Evolutionary conservation across 2,888 invertebrate genomes (phyloP).

Genomic region (Sarcophaga caerulescens): DNA sequence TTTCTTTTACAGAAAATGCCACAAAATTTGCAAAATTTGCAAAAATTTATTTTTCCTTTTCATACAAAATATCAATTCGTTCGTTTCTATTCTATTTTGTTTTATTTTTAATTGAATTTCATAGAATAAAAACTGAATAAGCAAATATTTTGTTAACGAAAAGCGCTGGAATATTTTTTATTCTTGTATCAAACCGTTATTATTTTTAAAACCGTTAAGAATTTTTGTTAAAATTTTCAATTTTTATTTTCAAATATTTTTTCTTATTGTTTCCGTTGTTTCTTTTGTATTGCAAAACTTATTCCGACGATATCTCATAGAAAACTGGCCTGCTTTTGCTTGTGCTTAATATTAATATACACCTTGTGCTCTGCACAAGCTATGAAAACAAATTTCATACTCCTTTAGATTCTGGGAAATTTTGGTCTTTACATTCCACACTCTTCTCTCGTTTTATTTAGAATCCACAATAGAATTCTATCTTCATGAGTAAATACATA

Average conservation of each 20-base stretch:
- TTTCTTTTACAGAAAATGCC: slow-evolving; percentile 64
- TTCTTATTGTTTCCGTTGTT: slow-evolving; percentile 62
- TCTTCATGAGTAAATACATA: not conserved
- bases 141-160: slow-evolving; percentile 64
- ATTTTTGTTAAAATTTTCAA: slow-evolving; percentile 14
- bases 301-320: slow-evolving; percentile 73
- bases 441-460: slow-evolving; percentile 5
- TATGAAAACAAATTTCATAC: slow-evolving; percentile 22
- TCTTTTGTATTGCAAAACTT: slow-evolving; percentile 61
- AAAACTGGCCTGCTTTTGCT: slow-evolving; percentile 69
- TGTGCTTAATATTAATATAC: slow-evolving; percentile 64
- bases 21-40: slow-evolving; percentile 59
- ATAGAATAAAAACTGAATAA: slow-evolving; percentile 69
- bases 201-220: slow-evolving; percentile 17
- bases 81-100: slow-evolving; percentile 58
- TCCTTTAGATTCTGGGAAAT: slow-evolving; percentile 23
- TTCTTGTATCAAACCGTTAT: slow-evolving; percentile 36
- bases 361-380: slow-evolving; percentile 36
- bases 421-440: not conserved
- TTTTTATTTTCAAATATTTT: slow-evolving; percentile 33
- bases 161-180: not conserved
- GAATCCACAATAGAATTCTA: slow-evolving; percentile 19
- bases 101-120: slow-evolving; percentile 11
- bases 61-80: slow-evolving; percentile 71
- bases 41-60: slow-evolving; percentile 45